Conservation (phyloP, 2,888 invertebrate genomes). For the Scaptomyza parva region DNA sequence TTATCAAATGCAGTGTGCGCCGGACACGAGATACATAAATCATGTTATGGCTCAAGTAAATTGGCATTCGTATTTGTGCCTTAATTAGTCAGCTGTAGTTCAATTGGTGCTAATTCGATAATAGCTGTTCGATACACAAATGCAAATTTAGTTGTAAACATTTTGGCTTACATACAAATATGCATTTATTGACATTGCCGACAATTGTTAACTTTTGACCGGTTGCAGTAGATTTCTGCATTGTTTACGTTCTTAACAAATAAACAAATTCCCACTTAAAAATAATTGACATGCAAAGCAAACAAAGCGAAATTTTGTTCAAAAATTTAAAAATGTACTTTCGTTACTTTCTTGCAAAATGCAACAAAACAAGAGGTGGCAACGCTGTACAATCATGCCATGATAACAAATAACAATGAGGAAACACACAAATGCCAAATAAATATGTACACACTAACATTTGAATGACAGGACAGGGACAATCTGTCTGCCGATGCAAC, state of each 20-base stretch:
- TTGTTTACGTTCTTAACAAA: constrained; percentile 37
- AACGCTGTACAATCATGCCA: constrained; percentile 20
- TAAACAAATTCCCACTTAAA: constrained; percentile 35
- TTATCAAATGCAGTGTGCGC: constrained; percentile 53
- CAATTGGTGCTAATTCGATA: constrained; percentile 60
- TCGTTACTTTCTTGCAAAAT: constrained; percentile 3
- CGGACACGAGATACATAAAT: constrained; percentile 56
- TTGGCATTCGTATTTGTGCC: constrained; percentile 44
- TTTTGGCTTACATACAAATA: constrained; percentile 15
- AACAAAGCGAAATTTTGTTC: constrained; percentile 23
- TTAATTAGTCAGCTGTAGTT: constrained; percentile 46
- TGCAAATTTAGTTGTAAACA: constrained; percentile 47
- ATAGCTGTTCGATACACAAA: constrained; percentile 40
- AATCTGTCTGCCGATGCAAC: constrained; percentile 62
- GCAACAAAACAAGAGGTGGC: constrained; percentile 36
- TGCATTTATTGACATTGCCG: constrained; percentile 51
- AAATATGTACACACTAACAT: constrained; percentile 12
- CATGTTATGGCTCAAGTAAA: constrained; percentile 68
- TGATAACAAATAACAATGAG: constrained; percentile 44
- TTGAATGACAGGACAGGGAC: constrained; percentile 66
- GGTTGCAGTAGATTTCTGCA: constrained; percentile 37
- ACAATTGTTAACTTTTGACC: constrained; percentile 48
- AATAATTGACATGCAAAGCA: constrained; percentile 25
- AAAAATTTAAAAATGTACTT: neutral
- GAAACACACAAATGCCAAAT: constrained; percentile 38